These are phyloP conservation scores for Columba guinea DNA, from an alignment of 2,797 vertebrate species.

Conservation along the genomic window DNA sequence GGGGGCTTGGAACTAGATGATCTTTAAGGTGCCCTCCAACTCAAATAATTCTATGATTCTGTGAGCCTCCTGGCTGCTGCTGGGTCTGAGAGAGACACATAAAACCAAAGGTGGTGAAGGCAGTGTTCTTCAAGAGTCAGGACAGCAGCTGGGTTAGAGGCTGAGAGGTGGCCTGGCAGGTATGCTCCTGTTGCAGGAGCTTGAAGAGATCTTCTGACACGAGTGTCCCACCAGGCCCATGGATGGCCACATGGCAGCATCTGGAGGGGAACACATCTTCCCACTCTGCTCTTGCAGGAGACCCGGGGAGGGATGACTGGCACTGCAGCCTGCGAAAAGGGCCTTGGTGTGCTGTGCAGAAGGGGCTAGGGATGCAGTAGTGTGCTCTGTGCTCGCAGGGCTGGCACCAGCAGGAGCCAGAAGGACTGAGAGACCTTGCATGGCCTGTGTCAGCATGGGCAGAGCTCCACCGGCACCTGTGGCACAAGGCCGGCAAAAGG, in stretches of 20 bases:
- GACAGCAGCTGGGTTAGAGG: neutral
- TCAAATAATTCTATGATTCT: no score
- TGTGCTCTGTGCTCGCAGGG: neutral
- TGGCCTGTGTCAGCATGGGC: fast-evolving
- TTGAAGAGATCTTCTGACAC: neutral
- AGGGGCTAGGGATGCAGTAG: neutral
- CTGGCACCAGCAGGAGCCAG: neutral
- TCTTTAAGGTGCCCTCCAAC: no score
- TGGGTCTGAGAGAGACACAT: neutral
- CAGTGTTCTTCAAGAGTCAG: neutral
- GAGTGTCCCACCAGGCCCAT: neutral
- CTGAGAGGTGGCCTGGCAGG: neutral
- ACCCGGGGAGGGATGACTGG: neutral
- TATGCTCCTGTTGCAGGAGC: neutral
- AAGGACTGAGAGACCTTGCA: neutral
- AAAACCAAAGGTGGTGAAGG: neutral
- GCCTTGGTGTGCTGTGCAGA: neutral
- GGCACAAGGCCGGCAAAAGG: neutral
- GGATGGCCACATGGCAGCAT: neutral
- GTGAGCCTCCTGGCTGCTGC: neutral
- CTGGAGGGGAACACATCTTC: neutral
- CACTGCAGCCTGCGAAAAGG: neutral
- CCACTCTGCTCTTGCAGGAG: neutral
- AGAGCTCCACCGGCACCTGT: neutral
- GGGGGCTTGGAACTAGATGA: no score